Evolutionary conservation across 2,888 invertebrate genomes (phyloP).

Genomic region (Thysanoteuthis rhombus): DNA sequence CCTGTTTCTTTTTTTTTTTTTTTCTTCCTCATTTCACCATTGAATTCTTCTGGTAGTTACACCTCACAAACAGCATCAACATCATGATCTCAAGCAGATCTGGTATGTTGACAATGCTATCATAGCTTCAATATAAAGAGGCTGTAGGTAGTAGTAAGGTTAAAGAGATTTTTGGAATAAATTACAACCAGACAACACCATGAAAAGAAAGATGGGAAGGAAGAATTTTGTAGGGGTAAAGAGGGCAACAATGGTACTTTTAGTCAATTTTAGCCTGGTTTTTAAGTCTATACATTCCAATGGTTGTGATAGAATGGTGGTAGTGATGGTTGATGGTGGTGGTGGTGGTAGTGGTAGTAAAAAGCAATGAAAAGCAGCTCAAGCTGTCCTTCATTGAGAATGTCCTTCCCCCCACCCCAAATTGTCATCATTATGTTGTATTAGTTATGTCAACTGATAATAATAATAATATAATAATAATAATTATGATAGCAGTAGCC

Average conservation of each 20-base stretch:
- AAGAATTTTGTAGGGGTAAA: background rate
- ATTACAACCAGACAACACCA: conserved; percentile 20
- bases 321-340: background rate
- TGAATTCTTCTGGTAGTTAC: background rate
- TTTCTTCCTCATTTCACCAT: background rate
- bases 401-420: background rate
- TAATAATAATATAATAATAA: background rate
- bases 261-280: background rate
- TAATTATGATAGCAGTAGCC: background rate
- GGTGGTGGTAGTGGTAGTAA: conserved; percentile 12
- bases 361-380: background rate
- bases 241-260: background rate
- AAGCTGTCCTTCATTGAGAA: conserved; percentile 25
- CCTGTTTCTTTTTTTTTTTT: background rate
- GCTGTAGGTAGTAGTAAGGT: conserved; percentile 22
- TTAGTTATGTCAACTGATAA: background rate
- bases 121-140: background rate
- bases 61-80: background rate
- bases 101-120: background rate
- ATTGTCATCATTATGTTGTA: background rate
- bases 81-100: background rate
- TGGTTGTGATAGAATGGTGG: background rate
- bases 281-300: background rate
- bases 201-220: background rate
- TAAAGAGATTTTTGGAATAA: conserved; percentile 26